These are phyloP conservation scores for Dryobota labecula DNA, from an alignment of 2,888 invertebrate genomes.

Conservation along the genomic window DNA sequence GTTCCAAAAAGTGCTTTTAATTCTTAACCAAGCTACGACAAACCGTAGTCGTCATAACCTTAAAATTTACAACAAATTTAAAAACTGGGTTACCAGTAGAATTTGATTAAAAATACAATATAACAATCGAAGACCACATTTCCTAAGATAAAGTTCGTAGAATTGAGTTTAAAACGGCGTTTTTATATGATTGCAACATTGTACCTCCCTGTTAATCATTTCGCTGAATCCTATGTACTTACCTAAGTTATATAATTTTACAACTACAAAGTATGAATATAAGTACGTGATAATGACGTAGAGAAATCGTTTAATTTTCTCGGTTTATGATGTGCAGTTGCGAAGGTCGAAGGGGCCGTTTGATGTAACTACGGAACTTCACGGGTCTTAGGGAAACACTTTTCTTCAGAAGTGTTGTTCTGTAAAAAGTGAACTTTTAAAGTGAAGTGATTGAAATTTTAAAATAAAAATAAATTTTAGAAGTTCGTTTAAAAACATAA, in stretches of 20 bases:
- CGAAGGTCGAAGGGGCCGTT: slow-evolving; percentile 7
- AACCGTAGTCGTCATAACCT: background rate
- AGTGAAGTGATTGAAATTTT: too few species aligned
- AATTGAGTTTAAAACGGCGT: slow-evolving; percentile 52
- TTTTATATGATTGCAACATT: slow-evolving; percentile 58
- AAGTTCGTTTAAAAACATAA: too few species aligned
- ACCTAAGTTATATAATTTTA: slow-evolving; percentile 36
- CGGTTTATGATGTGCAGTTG: background rate
- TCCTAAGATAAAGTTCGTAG: slow-evolving; percentile 63
- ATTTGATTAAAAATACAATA: slow-evolving; percentile 51
- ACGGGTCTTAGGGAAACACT: background rate
- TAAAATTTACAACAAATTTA: background rate
- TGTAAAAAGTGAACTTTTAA: background rate
- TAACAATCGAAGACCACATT: slow-evolving; percentile 49
- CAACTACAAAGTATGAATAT: slow-evolving; percentile 25
- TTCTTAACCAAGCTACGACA: background rate
- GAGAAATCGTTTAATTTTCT: slow-evolving; percentile 38
- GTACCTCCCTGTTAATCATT: slow-evolving; percentile 63
- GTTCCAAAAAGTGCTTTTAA: background rate
- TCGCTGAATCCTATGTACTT: slow-evolving; percentile 68
- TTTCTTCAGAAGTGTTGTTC: background rate
- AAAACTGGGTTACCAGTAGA: slow-evolving; percentile 31
- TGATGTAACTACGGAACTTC: background rate
- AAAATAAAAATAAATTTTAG: too few species aligned
- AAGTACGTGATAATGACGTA: slow-evolving; percentile 17